Evolutionary conservation across 2,888 invertebrate species (phyloP).

Genomic region (Camponotus fellah): DNA sequence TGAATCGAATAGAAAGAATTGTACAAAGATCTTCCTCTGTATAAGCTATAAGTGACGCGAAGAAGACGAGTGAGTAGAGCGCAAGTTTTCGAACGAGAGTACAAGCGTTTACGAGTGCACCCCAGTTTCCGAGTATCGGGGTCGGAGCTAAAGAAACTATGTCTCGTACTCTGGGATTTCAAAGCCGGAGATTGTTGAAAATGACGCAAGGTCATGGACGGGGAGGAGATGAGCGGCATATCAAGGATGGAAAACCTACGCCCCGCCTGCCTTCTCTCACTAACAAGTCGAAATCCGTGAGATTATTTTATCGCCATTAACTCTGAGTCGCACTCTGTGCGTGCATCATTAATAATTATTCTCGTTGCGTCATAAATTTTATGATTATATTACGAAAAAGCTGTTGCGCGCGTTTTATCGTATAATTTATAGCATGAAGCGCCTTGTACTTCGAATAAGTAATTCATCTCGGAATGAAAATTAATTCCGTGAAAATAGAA

Average conservation of each 20-base stretch:
- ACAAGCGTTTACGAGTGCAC: constrained; percentile 24
- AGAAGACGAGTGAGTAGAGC: not conserved
- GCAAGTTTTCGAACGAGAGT: constrained; percentile 30
- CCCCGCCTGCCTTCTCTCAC: too few relatives aligned
- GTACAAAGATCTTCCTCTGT: not conserved
- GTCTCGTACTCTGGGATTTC: constrained; percentile 31
- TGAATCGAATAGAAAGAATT: not conserved
- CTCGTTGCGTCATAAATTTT: not conserved
- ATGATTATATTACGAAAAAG: not conserved
- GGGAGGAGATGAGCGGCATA: not conserved
- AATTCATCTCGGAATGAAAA: not conserved
- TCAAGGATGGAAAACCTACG: not conserved
- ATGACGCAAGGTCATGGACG: constrained; percentile 53
- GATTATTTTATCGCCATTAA: not conserved
- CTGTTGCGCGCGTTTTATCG: not conserved
- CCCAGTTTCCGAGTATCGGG: constrained; percentile 41
- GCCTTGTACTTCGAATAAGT: not conserved
- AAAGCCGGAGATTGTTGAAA: constrained; percentile 43
- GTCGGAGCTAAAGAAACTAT: constrained; percentile 42
- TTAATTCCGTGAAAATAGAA: constrained; percentile 1
- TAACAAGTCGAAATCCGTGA: not conserved
- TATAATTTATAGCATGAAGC: not conserved
- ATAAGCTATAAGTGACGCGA: not conserved
- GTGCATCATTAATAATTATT: not conserved
- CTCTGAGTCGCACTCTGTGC: not conserved